These are phyloP conservation scores for Drosophila meridionalis DNA, from an alignment of 2,888 invertebrate species.

Conservation along the genomic window DNA sequence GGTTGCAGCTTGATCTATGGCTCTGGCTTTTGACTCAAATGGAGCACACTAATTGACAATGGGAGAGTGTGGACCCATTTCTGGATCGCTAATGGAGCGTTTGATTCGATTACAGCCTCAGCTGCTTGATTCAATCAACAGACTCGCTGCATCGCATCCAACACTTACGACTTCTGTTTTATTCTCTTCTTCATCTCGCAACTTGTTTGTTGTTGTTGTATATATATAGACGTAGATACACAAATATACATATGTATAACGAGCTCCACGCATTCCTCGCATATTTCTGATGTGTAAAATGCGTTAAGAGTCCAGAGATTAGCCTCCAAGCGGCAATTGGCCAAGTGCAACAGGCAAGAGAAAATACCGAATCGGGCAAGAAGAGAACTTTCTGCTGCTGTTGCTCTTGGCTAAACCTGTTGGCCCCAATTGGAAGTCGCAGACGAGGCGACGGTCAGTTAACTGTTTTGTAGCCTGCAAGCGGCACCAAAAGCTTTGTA, in stretches of 20 bases:
- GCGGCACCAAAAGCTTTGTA: conserved; percentile 50
- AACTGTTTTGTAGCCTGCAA: conserved; percentile 69
- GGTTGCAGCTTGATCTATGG: conserved; percentile 42
- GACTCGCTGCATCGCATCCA: conserved; percentile 7
- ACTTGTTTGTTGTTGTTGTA: conserved; percentile 15
- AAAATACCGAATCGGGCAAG: conserved; percentile 32
- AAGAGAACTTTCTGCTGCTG: conserved; percentile 48
- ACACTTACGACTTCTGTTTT: neutral
- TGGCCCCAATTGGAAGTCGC: conserved; percentile 64
- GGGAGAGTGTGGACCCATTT: conserved; percentile 41
- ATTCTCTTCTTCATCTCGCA: conserved; percentile 5
- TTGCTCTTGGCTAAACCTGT: conserved; percentile 58
- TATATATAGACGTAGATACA: neutral
- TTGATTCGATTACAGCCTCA: conserved; percentile 28
- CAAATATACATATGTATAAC: conserved; percentile 12
- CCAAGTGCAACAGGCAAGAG: conserved; percentile 30
- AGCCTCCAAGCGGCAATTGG: conserved; percentile 33
- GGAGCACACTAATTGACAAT: conserved; percentile 19
- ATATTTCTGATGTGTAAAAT: conserved; percentile 13
- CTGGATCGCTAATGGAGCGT: conserved; percentile 41
- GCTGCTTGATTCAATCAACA: conserved; percentile 36
- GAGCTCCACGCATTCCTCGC: conserved; percentile 41
- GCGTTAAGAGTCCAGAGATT: conserved; percentile 35
- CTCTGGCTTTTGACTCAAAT: conserved; percentile 29
- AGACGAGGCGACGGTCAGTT: conserved; percentile 61